Base-by-base conservation (phyloP, 2,888 invertebrate genomes). In the Neoscelio sp. region DNA sequence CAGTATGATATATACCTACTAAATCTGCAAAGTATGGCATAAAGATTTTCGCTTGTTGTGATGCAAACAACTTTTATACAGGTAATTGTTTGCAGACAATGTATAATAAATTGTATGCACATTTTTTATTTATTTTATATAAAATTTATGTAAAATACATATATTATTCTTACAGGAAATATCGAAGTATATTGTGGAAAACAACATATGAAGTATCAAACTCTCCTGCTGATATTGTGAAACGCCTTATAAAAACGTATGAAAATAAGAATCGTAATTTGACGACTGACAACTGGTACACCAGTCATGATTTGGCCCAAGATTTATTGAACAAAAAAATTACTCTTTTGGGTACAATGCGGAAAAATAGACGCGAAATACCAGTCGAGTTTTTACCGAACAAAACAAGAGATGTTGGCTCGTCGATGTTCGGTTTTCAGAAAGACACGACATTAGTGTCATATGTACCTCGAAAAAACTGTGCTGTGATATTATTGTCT, bases 261-360 rank as follows among this genome's bases (percentile, higher is more conserved):
- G 64, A 64, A 54, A 81, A 77, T 1, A 58, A 42, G 5, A 79
- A 79, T 20, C 52, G 82, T 18, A 82, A 81, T 44, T 7, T 82
- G n/a, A 82, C 79, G 0, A 52, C 46, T 5, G 75, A 68, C 13
- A 75, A 67, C 26, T 68, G 38, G 18, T 68, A 75, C 10, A 67
- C 67, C 0, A 67, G 52, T 3, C 10, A 48, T 28, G 8, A 18
- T 17, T 13, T 74, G 2, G 60, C 48, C n/a, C 33, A 78, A 40
- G 18, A 70, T 50, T 35, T 58, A 15, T 15, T 56, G 2, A 8
- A 8, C 1, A 44, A 48, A 28, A 56, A 48, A 40, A 56, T 58
- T n/a, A 70, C 68, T 15, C 18, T 17, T 13, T 12, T 70, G 2
- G 58, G 58, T 2, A 58, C 40, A 8, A 20, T 70, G 48, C 7